Evolutionary conservation across 2,888 invertebrate species (phyloP).

Genomic region (Vanessa cardui): DNA sequence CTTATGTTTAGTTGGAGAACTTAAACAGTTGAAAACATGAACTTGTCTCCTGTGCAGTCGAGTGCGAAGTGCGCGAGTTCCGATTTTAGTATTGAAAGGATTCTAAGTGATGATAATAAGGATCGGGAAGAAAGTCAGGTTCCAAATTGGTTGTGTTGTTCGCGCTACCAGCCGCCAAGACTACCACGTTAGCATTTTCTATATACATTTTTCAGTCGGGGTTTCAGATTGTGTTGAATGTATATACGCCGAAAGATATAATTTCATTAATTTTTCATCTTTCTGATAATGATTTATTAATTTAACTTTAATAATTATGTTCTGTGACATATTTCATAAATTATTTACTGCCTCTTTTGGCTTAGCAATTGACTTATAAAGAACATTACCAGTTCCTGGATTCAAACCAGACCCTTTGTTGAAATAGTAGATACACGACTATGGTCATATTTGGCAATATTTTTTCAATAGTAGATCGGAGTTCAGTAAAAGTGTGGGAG

Average conservation of each 20-base stretch:
- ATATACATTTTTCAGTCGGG: slow-evolving; percentile 9
- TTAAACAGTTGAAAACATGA: slow-evolving; percentile 54
- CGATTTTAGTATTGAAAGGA: slow-evolving; percentile 85
- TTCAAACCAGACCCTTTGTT: no score
- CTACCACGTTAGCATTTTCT: slow-evolving; percentile 83
- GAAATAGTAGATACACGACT: no score
- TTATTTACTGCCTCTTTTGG: no score
- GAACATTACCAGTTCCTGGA: no score
- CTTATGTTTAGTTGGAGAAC: background rate
- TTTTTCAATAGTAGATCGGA: no score
- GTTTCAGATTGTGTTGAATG: background rate
- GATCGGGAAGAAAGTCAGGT: slow-evolving; percentile 47
- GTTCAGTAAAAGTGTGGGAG: no score
- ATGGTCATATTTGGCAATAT: no score
- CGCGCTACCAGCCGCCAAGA: slow-evolving; percentile 88
- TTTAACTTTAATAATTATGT: no score
- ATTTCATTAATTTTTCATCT: no score
- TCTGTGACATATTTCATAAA: no score
- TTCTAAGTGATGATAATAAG: slow-evolving; percentile 76
- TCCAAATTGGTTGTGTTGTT: slow-evolving; percentile 87
- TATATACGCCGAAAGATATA: no score
- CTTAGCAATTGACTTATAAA: no score
- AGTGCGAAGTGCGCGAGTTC: slow-evolving; percentile 64
- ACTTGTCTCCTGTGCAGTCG: slow-evolving; percentile 60
- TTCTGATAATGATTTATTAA: background rate